phyloP scores from a whole-genome alignment of 2,797 vertebrate genomes.

The Xerus rutilus region DNA sequence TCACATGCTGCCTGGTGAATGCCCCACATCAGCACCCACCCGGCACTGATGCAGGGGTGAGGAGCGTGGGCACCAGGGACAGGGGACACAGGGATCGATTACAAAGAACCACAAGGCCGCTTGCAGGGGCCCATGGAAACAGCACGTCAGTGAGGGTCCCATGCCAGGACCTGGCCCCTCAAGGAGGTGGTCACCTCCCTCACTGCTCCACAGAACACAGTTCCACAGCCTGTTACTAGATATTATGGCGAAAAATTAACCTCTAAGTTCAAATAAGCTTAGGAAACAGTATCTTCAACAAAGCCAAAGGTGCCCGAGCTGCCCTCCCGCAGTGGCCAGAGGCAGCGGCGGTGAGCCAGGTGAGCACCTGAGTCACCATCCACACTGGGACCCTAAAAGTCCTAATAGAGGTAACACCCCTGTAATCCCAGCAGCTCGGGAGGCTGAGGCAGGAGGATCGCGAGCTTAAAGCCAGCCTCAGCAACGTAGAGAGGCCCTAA shows the following conservation, averaged over 20 bases:
- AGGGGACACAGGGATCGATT: background rate
- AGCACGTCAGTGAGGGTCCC: fast-evolving
- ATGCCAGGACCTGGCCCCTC: background rate
- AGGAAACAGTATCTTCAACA: background rate
- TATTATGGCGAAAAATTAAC: background rate
- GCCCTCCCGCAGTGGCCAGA: background rate
- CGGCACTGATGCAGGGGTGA: background rate
- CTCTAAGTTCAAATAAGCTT: background rate
- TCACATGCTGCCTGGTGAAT: background rate
- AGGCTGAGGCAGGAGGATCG: too few species aligned
- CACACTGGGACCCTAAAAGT: background rate
- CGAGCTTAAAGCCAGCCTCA: too few species aligned
- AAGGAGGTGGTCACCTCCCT: background rate
- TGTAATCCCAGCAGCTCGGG: too few species aligned
- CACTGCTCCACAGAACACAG: background rate
- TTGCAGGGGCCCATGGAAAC: background rate
- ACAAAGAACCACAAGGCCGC: background rate
- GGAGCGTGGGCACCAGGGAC: fast-evolving
- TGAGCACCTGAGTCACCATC: background rate
- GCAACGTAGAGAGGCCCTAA: too few species aligned
- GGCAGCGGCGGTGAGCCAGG: background rate
- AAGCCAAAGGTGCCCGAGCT: background rate
- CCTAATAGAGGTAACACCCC: too few species aligned
- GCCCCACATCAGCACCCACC: fast-evolving
- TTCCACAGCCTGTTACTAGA: background rate